Evolutionary conservation across 2,113 vertebrate genomes (phyloP).

Genomic region (Psophia crepitans): DNA sequence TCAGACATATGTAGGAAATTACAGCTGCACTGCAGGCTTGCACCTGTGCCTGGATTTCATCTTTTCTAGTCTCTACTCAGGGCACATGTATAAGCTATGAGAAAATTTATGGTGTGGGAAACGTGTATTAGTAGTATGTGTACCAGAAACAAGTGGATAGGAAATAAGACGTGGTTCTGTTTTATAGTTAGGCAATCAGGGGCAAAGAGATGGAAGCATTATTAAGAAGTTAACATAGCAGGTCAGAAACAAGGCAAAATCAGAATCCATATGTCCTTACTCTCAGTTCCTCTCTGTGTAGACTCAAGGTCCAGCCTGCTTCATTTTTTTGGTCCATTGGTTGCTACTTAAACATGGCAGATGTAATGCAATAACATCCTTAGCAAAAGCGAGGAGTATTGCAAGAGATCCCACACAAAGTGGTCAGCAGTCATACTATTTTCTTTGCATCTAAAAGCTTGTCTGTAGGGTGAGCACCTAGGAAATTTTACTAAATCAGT

Average conservation of each 20-base stretch:
- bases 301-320: not conserved
- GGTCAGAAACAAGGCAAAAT: not conserved
- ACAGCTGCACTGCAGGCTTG: conserved; percentile 31
- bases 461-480: not conserved
- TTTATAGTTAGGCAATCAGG: not conserved
- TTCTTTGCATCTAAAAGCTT: not conserved
- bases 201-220: not conserved
- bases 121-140: not conserved
- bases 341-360: not conserved
- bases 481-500: not conserved
- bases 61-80: not conserved
- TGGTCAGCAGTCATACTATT: not conserved
- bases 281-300: not conserved
- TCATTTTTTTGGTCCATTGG: not conserved
- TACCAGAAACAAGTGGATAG: not conserved
- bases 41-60: conserved; percentile 40
- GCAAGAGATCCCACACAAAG: not conserved
- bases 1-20: conserved; percentile 12
- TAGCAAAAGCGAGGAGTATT: not conserved
- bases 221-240: not conserved
- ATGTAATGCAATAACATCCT: not conserved
- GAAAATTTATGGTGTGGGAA: conserved; percentile 17
- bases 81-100: not conserved
- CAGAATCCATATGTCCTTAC: not conserved
- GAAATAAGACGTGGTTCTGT: not conserved